phyloP scores from a whole-genome alignment of 2,888 invertebrate genomes.

The Tribolium freemani region DNA sequence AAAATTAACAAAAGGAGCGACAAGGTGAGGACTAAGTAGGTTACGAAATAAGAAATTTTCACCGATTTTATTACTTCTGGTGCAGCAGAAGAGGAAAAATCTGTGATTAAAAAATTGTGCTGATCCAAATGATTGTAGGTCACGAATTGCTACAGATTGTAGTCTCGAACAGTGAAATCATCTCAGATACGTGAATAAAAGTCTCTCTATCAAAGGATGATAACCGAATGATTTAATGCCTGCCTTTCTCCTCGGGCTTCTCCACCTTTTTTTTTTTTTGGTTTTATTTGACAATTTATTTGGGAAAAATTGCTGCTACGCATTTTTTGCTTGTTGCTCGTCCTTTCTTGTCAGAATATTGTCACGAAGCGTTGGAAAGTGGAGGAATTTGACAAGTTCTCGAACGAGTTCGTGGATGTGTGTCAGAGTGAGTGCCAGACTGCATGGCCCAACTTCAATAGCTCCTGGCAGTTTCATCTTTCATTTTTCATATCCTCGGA shows the following conservation, averaged over 20 bases:
- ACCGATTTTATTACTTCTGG: not conserved
- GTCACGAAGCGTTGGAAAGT: conserved; percentile 26
- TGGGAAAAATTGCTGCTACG: too few relatives aligned
- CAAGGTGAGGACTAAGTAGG: not conserved
- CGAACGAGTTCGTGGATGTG: conserved; percentile 36
- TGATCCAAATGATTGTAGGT: not conserved
- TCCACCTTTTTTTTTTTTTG: not conserved
- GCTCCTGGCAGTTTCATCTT: conserved; percentile 27
- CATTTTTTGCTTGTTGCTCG: too few relatives aligned
- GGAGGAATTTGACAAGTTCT: conserved; percentile 37
- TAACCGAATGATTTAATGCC: not conserved
- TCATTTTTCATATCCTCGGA: conserved; percentile 28
- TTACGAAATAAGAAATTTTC: not conserved
- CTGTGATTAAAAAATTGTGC: not conserved
- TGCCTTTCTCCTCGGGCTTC: not conserved
- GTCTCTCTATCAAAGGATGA: not conserved
- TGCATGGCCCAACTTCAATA: conserved; percentile 38
- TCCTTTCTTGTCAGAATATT: not conserved
- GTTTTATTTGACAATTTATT: not conserved
- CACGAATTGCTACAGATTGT: not conserved
- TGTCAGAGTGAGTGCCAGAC: conserved; percentile 41
- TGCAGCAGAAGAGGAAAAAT: too few relatives aligned
- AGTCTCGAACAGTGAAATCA: not conserved
- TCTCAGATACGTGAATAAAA: not conserved
- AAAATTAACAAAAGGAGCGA: not conserved